Evolutionary conservation across 2,888 invertebrate species (phyloP), one percentile per base, ranked within the genome.

Genomic region (Belgica antarctica): DNA sequence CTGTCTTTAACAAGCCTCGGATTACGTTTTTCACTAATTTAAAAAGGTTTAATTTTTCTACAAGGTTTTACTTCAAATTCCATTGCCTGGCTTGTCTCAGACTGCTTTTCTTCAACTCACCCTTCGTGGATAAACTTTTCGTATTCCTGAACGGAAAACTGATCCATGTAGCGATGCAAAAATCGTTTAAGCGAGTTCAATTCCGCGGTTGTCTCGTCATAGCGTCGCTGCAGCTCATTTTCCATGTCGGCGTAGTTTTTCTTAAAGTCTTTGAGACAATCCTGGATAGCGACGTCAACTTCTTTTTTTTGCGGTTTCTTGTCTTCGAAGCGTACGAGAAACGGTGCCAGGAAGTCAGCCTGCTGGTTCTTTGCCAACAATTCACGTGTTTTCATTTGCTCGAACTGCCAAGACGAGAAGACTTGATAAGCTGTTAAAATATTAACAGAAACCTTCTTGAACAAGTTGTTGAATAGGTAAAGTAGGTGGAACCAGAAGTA

Each of bases 231-330:
- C 24, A 91, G 83, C 34, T 83, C 77, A 72, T 84, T 85, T 15
- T 89, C 87, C 46, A 89, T 80, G 0, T 82, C 81, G 2, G 89
- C 78, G 72, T 87, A 83, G 31, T 83, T 81, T 0, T 84, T 78
- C 74, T 87, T 88, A 73, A 89, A 87, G 75, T 90, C 89, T 66
- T 81, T 82, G 47, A 91, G 78, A 72, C 90, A 90, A 4, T 76
- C 73, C 59, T 77, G 75, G 61, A 76, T 78, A 0, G 76, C 77
- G 12, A 10, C 71, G 71, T 31, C 71, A 24, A 70, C 34, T 27
- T 70, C 70, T n/a, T n/a, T 7, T 8, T 24, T 7, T 17, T 61
- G 15, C 59, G 4, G 71, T 70, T 41, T 75, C 59, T 62, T 74
- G 15, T 78, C 75, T n/a, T 80, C 81, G 19, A 83, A 77, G 22